Evolutionary conservation across 2,797 vertebrate genomes (phyloP), one percentile per base, ranked within the genome.

Genomic region (Clarias laeviceps): DNA sequence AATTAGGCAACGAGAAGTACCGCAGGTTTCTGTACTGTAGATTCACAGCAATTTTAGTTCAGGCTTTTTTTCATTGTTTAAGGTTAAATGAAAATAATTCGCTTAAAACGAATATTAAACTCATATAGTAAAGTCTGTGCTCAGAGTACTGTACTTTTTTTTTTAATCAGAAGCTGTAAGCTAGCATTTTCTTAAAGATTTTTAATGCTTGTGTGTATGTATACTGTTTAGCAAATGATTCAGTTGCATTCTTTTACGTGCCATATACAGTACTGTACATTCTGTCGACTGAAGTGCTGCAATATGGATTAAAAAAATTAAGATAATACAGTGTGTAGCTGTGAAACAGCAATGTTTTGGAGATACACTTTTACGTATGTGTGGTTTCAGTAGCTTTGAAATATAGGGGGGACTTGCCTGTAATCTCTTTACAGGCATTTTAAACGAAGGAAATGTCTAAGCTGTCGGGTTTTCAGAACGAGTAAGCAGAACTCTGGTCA

Each of bases 401-500:
- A 34, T 18, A 15, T 22, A 20, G 62, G 59, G 24, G 56, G 17
- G 18, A 12, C 4, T 45, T 20, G 80, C 24, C 27, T 32, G 61
- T 70, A 27, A 64, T 73, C 73, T 74, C 70, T 62, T 32, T 3
- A 37, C 61, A 82, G 85, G 57, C 69, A 40, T 69, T 83, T 37
- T 66, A 80, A 82, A 78, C 11, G 85, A 88, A 7, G n/a, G 57
- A 61, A 15, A 61, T 34, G 34, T 61, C 56, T 3, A 78, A 32
- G 34, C 77, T 81, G 69, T 86, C 27, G 56, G 82, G 59, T 86
- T 88, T 69, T 83, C 86, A 85, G 73, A 84, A 89, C 69, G 87
- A 84, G 74, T 79, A 89, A 88, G 86, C 87, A 88, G 85, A 84
- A 84, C 76, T 89, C 91, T 88, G 91, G 92, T 94, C 93, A 91